These are phyloP conservation scores for Cebidichthys violaceus DNA, from an alignment of 2,113 vertebrate species.

Conservation along the genomic window DNA sequence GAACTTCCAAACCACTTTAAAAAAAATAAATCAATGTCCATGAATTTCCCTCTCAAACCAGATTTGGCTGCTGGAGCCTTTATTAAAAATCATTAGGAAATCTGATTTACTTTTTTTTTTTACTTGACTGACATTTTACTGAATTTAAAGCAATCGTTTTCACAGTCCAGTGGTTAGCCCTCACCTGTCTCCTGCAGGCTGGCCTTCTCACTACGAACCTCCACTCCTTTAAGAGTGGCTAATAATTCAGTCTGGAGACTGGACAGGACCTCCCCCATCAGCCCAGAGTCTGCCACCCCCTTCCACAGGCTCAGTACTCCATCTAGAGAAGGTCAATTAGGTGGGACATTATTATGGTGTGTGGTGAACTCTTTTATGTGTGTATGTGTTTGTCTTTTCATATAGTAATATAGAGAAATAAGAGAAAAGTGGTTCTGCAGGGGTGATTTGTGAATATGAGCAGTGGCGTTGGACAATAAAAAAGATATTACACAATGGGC, in stretches of 20 bases:
- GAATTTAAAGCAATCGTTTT: slow-evolving; percentile 12
- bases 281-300: slow-evolving; percentile 90
- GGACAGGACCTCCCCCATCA: slow-evolving; percentile 94
- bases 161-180: slow-evolving; percentile 11
- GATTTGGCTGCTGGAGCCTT: slow-evolving; percentile 7
- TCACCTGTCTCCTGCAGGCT: slow-evolving; percentile 90
- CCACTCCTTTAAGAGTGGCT: slow-evolving; percentile 88
- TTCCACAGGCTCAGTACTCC: slow-evolving; percentile 93
- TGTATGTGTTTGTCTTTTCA: slow-evolving; percentile 11
- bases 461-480: not conserved
- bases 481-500: slow-evolving; percentile 4
- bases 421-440: not conserved
- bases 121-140: slow-evolving; percentile 9
- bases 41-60: slow-evolving; percentile 15
- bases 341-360: not conserved
- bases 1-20: slow-evolving; percentile 1
- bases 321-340: slow-evolving; percentile 76
- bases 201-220: slow-evolving; percentile 86
- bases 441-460: slow-evolving; percentile 14
- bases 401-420: slow-evolving; percentile 10
- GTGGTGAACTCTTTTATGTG: slow-evolving; percentile 2
- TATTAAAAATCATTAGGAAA: slow-evolving; percentile 27
- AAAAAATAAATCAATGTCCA: slow-evolving; percentile 16
- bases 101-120: not conserved
- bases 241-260: slow-evolving; percentile 93